Base-by-base conservation (phyloP, 2,888 invertebrate genomes). In the Strigamia maritima region DNA sequence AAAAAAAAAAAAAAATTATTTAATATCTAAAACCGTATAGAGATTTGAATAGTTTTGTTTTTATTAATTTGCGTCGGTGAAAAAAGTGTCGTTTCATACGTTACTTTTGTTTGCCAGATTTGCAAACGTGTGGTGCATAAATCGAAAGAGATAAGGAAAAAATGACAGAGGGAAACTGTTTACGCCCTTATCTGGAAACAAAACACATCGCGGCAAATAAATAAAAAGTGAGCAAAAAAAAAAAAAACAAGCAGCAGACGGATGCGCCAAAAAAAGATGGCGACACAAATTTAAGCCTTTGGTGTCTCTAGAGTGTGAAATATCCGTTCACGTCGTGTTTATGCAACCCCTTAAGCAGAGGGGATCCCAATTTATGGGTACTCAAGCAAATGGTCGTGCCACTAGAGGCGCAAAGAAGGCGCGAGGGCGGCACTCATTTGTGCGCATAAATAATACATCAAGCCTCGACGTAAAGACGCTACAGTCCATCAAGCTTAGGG, bases 331-430 rank as follows among this genome's bases (percentile, higher is more conserved):
- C 28, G 70, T 4, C 70, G 70, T 22, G 70, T 22, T 22, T 70
- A 26, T 22, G 70, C 70, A 26, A 70, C 70, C 28, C 49, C 49
- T 2, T 49, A 49, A 49, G 49, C 49, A 49, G 49, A 4, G 70
- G 70, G 70, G 70, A 26, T 70, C 70, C 28, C 70, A 26, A 70
- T 70, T 70, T 70, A 70, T 70, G 70, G 70, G 28, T 70, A 70
- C 70, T 70, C 70, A 70, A 26, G 70, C 70, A 70, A 70, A 70
- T 70, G 28, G 28, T 16, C 24, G 70, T 26, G 70, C 24, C 70
- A 26, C 70, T 22, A 26, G 4, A 70, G 70, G 70, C 22, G 28
- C 31, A 70, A 70, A 26, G 70, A 70, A 49, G 16, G 49, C 49
- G 49, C 49, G 49, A 49, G 49, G 49, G 49, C 49, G 49, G 4